Conservation (phyloP, 2,888 invertebrate genomes). For the Amphiduros pacificus region DNA sequence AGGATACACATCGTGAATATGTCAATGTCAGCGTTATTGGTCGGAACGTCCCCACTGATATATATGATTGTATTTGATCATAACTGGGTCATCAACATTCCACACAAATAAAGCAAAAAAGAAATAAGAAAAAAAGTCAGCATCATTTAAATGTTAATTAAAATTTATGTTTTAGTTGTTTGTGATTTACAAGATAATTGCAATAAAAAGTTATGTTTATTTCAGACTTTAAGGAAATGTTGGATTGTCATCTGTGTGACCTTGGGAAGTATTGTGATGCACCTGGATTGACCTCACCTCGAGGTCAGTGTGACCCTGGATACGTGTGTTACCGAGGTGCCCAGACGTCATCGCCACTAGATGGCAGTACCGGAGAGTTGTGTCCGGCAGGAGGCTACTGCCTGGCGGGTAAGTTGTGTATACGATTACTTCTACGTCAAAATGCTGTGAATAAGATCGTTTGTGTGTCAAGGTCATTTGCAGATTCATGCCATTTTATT, state of each 20-base stretch:
- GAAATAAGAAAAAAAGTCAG: too few species aligned
- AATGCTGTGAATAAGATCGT: too few species aligned
- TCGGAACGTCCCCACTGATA: too few species aligned
- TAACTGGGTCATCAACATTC: too few species aligned
- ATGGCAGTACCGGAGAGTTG: slow-evolving; percentile 47
- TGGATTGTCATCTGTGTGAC: slow-evolving; percentile 47
- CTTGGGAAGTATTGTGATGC: slow-evolving; percentile 53
- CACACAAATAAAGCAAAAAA: too few species aligned
- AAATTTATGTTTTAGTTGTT: background rate
- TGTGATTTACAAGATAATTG: background rate
- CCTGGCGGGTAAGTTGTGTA: slow-evolving; percentile 36
- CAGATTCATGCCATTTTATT: too few species aligned
- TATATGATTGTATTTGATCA: too few species aligned
- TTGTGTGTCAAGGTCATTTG: too few species aligned
- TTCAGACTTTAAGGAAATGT: slow-evolving; percentile 39
- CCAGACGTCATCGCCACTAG: slow-evolving; percentile 45
- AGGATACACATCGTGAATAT: too few species aligned
- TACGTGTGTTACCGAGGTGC: slow-evolving; percentile 52
- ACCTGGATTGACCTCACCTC: slow-evolving; percentile 46
- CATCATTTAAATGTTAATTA: background rate
- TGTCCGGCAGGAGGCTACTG: slow-evolving; percentile 56
- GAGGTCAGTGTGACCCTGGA: slow-evolving; percentile 53
- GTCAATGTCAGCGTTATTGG: too few species aligned
- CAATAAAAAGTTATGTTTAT: background rate
- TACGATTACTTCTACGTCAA: too few species aligned